Conservation (phyloP, 2,797 vertebrate species). For the Anabas testudineus region DNA sequence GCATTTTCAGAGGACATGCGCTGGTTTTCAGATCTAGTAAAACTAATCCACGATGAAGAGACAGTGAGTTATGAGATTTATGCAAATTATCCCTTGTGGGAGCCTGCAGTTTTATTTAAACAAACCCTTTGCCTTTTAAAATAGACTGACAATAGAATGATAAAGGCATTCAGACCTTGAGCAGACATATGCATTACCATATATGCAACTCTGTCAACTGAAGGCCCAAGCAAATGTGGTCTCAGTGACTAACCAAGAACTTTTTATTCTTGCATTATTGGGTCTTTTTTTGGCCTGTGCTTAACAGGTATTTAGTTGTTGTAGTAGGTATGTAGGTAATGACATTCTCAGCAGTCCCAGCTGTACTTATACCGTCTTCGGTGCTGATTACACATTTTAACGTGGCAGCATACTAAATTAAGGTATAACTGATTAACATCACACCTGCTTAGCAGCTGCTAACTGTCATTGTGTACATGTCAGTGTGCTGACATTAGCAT, state of each 20-base stretch:
- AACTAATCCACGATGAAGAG: slow-evolving; percentile 63
- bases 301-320: too few relatives aligned
- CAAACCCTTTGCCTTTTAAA: slow-evolving; percentile 54
- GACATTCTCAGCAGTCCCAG: too few relatives aligned
- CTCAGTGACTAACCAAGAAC: background rate
- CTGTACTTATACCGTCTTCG: too few relatives aligned
- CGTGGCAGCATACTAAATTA: too few relatives aligned
- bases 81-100: slow-evolving; percentile 65
- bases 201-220: slow-evolving; percentile 4
- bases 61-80: slow-evolving; percentile 56
- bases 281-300: too few relatives aligned
- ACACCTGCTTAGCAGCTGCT: too few relatives aligned
- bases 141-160: slow-evolving; percentile 29
- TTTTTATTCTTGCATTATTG: too few relatives aligned
- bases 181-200: slow-evolving; percentile 8
- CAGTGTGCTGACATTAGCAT: too few relatives aligned
- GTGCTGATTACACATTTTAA: too few relatives aligned
- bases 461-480: too few relatives aligned
- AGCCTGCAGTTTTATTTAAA: slow-evolving; percentile 49
- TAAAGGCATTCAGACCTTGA: slow-evolving; percentile 34
- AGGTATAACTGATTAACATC: too few relatives aligned
- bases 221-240: background rate
- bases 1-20: slow-evolving; percentile 58
- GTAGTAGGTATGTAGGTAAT: too few relatives aligned
- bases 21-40: slow-evolving; percentile 45